These are phyloP conservation scores for Conops quadrifasciatus DNA, from an alignment of 2,888 invertebrate genomes.

Conservation along the genomic window DNA sequence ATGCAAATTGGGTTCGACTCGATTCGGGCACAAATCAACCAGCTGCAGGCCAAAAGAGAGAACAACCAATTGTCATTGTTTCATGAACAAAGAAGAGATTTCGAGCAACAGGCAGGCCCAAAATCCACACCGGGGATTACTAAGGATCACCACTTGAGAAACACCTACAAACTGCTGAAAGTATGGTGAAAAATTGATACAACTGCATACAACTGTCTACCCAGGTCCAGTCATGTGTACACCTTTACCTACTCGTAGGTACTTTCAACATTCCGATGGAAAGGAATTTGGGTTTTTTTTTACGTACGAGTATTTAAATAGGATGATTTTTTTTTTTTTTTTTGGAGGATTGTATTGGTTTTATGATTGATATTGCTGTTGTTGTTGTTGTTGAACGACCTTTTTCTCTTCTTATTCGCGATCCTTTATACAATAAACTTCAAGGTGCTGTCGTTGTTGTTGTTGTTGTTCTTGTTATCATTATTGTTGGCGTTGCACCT, in stretches of 20 bases:
- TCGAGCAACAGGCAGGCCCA: constrained; percentile 4
- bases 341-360: background rate
- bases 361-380: background rate
- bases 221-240: too few relatives aligned
- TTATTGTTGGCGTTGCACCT: background rate
- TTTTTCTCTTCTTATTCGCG: too few relatives aligned
- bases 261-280: too few relatives aligned
- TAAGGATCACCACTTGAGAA: background rate
- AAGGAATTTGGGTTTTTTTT: background rate
- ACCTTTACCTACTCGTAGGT: too few relatives aligned
- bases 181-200: background rate
- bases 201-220: too few relatives aligned
- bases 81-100: background rate
- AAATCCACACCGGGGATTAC: background rate
- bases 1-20: constrained; percentile 6
- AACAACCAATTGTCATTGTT: too few relatives aligned
- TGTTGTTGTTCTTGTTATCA: too few relatives aligned
- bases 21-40: background rate
- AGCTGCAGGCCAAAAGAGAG: background rate
- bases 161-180: background rate
- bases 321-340: background rate
- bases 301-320: background rate
- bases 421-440: too few relatives aligned
- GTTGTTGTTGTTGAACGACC: background rate
- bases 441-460: too few relatives aligned